Evolutionary conservation across 1,140 invertebrate species (phyloP).

Genomic region (Drosophila murphyi): DNA sequence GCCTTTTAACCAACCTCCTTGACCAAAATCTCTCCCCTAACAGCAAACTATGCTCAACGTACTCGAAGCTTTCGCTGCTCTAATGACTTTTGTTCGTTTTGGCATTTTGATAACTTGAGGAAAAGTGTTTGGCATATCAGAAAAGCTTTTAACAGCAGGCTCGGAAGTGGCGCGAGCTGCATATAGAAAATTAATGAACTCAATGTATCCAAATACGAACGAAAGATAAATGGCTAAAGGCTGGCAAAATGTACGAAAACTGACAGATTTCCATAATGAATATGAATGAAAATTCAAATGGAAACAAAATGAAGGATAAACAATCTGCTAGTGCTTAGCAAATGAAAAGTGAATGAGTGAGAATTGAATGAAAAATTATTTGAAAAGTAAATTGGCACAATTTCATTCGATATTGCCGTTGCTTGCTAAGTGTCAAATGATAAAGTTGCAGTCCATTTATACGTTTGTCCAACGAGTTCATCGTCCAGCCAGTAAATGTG

Average conservation of each 20-base stretch:
- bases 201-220: slow-evolving; percentile 2
- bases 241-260: slow-evolving; percentile 34
- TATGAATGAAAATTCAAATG: slow-evolving; percentile 32
- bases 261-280: slow-evolving; percentile 47
- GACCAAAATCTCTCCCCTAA: neutral
- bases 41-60: slow-evolving; percentile 3
- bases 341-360: too few relatives aligned
- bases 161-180: neutral
- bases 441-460: neutral
- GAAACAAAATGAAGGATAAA: too few relatives aligned
- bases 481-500: slow-evolving; percentile 22
- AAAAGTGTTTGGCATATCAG: slow-evolving; percentile 8
- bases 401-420: slow-evolving; percentile 1
- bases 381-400: neutral
- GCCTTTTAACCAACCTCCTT: slow-evolving; percentile 2
- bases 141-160: slow-evolving; percentile 21
- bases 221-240: slow-evolving; percentile 27
- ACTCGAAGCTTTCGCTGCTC: slow-evolving; percentile 18
- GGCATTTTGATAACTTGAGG: neutral
- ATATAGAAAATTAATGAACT: slow-evolving; percentile 40
- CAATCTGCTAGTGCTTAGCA: too few relatives aligned
- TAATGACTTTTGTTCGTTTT: slow-evolving; percentile 35
- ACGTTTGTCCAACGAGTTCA: neutral
- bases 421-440: neutral
- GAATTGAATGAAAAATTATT: neutral